Evolutionary conservation across 1,140 invertebrate species (phyloP).

Genomic region (Asbolus verrucosus): DNA sequence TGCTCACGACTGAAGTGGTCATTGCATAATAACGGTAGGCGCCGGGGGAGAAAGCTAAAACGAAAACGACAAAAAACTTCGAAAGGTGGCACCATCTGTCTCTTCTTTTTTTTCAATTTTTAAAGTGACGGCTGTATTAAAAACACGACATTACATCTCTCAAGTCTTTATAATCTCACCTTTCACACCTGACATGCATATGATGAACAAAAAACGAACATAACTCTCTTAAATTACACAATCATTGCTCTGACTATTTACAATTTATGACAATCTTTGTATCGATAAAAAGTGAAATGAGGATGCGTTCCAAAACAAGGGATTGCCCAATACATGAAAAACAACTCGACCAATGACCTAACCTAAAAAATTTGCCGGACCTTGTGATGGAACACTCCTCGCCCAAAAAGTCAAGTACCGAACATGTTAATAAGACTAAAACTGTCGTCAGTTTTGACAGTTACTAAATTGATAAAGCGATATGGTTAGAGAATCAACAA

Average conservation of each 20-base stretch:
- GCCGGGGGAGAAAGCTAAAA: no score
- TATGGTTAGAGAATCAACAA: conserved; percentile 15
- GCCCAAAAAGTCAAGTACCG: no score
- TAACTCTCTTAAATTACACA: neutral
- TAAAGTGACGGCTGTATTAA: no score
- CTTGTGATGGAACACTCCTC: no score
- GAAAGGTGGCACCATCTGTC: no score
- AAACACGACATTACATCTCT: neutral
- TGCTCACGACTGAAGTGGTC: no score
- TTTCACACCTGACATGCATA: neutral
- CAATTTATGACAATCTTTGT: neutral
- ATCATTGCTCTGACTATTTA: neutral
- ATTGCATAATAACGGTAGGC: no score
- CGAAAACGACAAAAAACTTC: no score
- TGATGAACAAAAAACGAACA: no score
- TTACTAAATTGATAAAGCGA: conserved; percentile 4
- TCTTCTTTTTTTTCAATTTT: no score
- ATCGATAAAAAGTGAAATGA: neutral
- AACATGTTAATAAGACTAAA: no score
- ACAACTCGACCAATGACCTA: neutral
- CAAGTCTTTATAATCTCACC: neutral
- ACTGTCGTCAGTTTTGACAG: neutral
- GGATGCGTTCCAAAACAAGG: neutral
- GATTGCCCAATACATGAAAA: neutral
- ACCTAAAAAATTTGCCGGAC: no score